These are phyloP conservation scores for Chrysolina haemoptera DNA, from an alignment of 2,888 invertebrate species.

Conservation along the genomic window DNA sequence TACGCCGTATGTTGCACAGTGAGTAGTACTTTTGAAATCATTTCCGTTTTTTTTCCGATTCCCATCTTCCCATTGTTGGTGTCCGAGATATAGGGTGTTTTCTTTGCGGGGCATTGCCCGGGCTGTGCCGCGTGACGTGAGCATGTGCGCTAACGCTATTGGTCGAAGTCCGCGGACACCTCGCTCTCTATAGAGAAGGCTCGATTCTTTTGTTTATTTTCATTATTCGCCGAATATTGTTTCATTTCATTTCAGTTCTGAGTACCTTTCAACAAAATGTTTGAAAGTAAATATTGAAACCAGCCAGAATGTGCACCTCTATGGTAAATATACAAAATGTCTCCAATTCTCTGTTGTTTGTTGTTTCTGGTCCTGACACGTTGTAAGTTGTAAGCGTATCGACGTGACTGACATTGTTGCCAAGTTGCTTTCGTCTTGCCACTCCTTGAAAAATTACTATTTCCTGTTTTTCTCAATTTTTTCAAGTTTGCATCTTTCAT, in stretches of 20 bases:
- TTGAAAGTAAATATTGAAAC: background rate
- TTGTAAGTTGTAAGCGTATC: slow-evolving; percentile 57
- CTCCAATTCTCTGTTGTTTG: background rate
- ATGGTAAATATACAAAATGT: background rate
- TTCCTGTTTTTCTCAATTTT: slow-evolving; percentile 28
- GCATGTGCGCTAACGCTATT: slow-evolving; percentile 64
- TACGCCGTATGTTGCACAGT: slow-evolving; percentile 29
- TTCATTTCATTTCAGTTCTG: background rate
- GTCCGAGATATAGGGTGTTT: slow-evolving; percentile 42
- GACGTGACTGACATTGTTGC: slow-evolving; percentile 61
- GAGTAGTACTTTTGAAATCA: slow-evolving; percentile 23
- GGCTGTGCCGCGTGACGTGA: slow-evolving; percentile 63
- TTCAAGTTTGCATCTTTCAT: background rate
- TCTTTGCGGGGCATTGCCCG: slow-evolving; percentile 61
- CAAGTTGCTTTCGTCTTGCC: slow-evolving; percentile 53
- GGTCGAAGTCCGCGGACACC: slow-evolving; percentile 54
- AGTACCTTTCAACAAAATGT: background rate
- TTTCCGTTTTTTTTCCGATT: slow-evolving; percentile 17
- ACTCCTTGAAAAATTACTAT: slow-evolving; percentile 54
- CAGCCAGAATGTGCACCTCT: background rate
- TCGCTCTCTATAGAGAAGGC: slow-evolving; percentile 50
- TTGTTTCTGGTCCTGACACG: slow-evolving; percentile 37
- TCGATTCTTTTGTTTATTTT: slow-evolving; percentile 57
- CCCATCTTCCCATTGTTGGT: background rate
- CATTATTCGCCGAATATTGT: slow-evolving; percentile 35